These are phyloP conservation scores for Clarias pachynema DNA, from an alignment of 2,797 vertebrate species.

Conservation along the genomic window DNA sequence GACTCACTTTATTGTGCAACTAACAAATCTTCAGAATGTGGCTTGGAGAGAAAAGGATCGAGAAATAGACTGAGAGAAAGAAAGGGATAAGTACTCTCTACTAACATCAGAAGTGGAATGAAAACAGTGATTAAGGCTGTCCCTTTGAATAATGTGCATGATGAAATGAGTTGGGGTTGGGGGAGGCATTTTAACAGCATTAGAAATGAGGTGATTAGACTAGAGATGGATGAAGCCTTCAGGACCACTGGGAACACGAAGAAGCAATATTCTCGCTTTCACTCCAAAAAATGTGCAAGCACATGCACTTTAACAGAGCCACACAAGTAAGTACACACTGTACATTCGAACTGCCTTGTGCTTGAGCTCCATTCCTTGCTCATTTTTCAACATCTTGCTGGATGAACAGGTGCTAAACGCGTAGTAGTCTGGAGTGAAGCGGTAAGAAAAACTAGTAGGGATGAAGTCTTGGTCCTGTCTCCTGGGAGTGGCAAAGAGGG, in stretches of 20 bases:
- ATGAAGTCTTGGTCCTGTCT: slow-evolving; percentile 11
- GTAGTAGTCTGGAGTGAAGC: no score
- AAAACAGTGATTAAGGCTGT: slow-evolving; percentile 51
- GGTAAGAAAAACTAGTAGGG: neutral
- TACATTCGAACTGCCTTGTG: neutral
- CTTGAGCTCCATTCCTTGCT: neutral
- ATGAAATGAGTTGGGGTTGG: slow-evolving; percentile 40
- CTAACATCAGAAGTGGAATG: slow-evolving; percentile 27
- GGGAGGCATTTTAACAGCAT: slow-evolving; percentile 44
- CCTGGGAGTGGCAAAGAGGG: slow-evolving; percentile 17
- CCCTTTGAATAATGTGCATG: slow-evolving; percentile 50
- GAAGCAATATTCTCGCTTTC: slow-evolving; percentile 8
- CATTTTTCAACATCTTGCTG: neutral
- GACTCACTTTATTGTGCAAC: neutral
- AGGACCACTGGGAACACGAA: slow-evolving; percentile 4
- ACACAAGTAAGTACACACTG: neutral
- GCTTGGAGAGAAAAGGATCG: neutral
- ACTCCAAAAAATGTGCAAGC: neutral
- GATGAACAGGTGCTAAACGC: neutral
- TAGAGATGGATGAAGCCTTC: slow-evolving; percentile 47
- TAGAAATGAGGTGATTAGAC: slow-evolving; percentile 52
- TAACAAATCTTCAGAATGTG: slow-evolving; percentile 6
- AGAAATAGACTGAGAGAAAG: neutral
- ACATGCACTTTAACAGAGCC: neutral
- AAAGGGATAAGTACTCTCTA: neutral